phyloP scores from a whole-genome alignment of 2,113 vertebrate species.

The Ondatra zibethicus region DNA sequence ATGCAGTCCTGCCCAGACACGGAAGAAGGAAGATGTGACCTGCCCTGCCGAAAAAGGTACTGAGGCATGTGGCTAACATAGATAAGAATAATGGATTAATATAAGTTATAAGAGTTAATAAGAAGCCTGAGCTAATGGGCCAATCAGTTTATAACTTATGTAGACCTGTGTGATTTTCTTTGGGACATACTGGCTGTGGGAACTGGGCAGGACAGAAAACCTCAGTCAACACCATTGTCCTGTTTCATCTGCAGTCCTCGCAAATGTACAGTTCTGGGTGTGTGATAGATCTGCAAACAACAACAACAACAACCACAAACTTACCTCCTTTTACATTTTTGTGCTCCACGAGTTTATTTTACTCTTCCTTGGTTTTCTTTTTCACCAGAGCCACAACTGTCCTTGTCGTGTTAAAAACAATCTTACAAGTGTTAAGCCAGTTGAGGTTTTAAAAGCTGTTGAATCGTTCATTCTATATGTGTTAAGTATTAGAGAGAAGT shows the following conservation, averaged over 20 bases:
- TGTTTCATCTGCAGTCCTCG: neutral
- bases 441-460: neutral
- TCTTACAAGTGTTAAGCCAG: slow-evolving; percentile 1
- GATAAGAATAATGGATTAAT: too few relatives aligned
- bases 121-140: too few relatives aligned
- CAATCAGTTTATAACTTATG: too few relatives aligned
- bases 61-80: too few relatives aligned
- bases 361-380: neutral
- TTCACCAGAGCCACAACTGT: neutral
- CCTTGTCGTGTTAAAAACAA: neutral
- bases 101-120: too few relatives aligned
- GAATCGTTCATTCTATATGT: neutral
- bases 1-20: too few relatives aligned
- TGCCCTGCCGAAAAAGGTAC: too few relatives aligned
- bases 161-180: too few relatives aligned
- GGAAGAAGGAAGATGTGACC: too few relatives aligned
- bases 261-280: neutral
- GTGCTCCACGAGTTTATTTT: slow-evolving; percentile 29
- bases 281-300: neutral
- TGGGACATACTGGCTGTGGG: too few relatives aligned
- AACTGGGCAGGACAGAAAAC: too few relatives aligned
- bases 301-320: neutral
- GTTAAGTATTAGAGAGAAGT: neutral
- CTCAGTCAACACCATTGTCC: too few relatives aligned
- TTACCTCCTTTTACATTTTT: neutral